Conservation (phyloP, 2,113 vertebrate species). For the Symphodus melops region DNA sequence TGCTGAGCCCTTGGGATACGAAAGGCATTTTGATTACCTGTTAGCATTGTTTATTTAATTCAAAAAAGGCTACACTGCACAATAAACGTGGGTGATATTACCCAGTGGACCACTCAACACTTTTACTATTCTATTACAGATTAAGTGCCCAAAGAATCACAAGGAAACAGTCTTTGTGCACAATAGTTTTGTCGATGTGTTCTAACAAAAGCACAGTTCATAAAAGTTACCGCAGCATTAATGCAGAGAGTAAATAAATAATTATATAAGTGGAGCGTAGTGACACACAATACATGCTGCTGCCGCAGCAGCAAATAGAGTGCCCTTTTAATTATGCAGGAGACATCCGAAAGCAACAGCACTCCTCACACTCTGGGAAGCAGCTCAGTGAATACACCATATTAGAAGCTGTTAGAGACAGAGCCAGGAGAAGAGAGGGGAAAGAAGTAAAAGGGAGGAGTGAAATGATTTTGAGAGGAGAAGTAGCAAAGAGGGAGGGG, state of each 20-base stretch:
- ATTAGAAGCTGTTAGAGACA: constrained; percentile 76
- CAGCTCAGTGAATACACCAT: constrained; percentile 75
- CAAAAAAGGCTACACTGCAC: constrained; percentile 28
- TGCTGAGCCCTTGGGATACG: constrained; percentile 52
- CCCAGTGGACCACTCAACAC: constrained; percentile 20
- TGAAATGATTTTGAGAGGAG: constrained; percentile 66
- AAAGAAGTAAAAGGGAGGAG: constrained; percentile 34
- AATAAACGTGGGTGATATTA: constrained; percentile 25
- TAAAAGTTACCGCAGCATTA: constrained; percentile 64
- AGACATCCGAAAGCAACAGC: constrained; percentile 84
- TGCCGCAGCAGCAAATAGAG: constrained; percentile 77
- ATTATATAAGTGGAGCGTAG: constrained; percentile 77
- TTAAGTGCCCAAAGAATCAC: constrained; percentile 1
- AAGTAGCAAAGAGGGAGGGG: constrained; percentile 8
- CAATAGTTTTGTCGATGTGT: not conserved
- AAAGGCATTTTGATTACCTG: constrained; percentile 49
- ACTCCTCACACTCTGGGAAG: constrained; percentile 81
- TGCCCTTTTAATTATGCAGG: constrained; percentile 86
- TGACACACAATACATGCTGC: constrained; percentile 82
- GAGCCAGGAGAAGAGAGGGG: constrained; percentile 34
- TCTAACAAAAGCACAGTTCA: constrained; percentile 53
- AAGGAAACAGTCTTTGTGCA: constrained; percentile 15
- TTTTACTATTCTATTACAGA: constrained; percentile 24
- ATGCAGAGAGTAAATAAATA: constrained; percentile 78
- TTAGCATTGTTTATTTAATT: constrained; percentile 45